A percentile compares a stretch with the other conserved stretches of the same genome.
phyloP scores from a whole-genome alignment of 2,888 invertebrate genomes.

The Cataglyphis livida region DNA sequence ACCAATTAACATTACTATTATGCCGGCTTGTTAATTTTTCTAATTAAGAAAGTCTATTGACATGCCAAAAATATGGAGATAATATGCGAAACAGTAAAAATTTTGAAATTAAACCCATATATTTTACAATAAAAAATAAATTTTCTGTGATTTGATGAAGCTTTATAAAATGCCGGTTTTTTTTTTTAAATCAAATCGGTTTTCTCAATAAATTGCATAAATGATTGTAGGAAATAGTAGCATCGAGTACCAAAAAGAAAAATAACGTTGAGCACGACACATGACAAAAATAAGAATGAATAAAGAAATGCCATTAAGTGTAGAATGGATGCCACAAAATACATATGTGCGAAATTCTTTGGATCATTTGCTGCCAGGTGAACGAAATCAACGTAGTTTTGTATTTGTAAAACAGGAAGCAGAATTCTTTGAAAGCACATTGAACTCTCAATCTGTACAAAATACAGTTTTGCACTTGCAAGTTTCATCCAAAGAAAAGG shows the following conservation, averaged over 20 bases:
- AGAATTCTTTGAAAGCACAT: conserved; percentile 14
- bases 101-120: conserved; percentile 14
- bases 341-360: conserved; percentile 32
- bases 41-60: neutral
- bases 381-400: conserved; percentile 9
- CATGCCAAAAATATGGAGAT: neutral
- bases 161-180: neutral
- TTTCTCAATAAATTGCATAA: neutral
- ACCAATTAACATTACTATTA: conserved; percentile 26
- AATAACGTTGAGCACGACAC: neutral
- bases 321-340: conserved; percentile 42
- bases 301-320: conserved; percentile 31
- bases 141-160: neutral
- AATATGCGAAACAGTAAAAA: neutral
- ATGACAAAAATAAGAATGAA: conserved; percentile 49
- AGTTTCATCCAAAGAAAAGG: conserved; percentile 14
- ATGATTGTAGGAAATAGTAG: conserved; percentile 21
- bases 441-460: conserved; percentile 5
- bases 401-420: conserved; percentile 38
- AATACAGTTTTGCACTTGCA: conserved; percentile 15
- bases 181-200: neutral
- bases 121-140: neutral
- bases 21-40: neutral
- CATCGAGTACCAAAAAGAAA: neutral
- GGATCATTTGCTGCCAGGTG: conserved; percentile 36